A percentile compares a stretch with the other conserved stretches of the same genome.
Evolutionary conservation across 2,888 invertebrate species (phyloP).

Genomic region (Eurois occulta): DNA sequence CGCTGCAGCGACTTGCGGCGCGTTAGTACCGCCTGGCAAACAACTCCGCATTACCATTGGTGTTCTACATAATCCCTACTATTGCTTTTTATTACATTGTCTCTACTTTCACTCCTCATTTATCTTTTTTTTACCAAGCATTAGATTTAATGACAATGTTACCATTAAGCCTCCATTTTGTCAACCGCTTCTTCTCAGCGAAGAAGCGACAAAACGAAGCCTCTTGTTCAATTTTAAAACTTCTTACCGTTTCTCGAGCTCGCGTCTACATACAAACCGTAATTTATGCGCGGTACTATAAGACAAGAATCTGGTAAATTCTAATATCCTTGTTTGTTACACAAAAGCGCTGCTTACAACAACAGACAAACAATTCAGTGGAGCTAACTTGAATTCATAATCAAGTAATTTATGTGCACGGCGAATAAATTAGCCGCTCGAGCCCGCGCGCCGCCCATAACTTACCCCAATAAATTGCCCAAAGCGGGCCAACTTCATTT

Average conservation of each 20-base stretch:
- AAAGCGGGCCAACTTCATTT: constrained; percentile 90
- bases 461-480: constrained; percentile 91
- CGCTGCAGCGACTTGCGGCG: constrained; percentile 89
- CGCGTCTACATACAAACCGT: constrained; percentile 62
- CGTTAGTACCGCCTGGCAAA: constrained; percentile 88
- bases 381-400: constrained; percentile 90
- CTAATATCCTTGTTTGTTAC: constrained; percentile 87
- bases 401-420: constrained; percentile 91
- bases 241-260: constrained; percentile 48
- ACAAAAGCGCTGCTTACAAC: constrained; percentile 88
- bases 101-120: constrained; percentile 82
- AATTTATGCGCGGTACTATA: constrained; percentile 76
- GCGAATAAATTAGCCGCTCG: constrained; percentile 90
- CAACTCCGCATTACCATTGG: constrained; percentile 87
- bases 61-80: constrained; percentile 89
- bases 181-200: constrained; percentile 23
- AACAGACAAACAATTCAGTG: constrained; percentile 89
- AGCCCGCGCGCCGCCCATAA: constrained; percentile 89
- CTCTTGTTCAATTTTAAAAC: constrained; percentile 27
- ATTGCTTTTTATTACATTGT: constrained; percentile 87
- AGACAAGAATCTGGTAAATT: constrained; percentile 81
- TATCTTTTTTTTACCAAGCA: constrained; percentile 72
- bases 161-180: constrained; percentile 44
- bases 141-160: constrained; percentile 74
- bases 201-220: constrained; percentile 35